Percentiles rank a stretch among this genome's conserved stretches.
Conservation (phyloP, 2,888 invertebrate species). For the Cerastis leucographa region DNA sequence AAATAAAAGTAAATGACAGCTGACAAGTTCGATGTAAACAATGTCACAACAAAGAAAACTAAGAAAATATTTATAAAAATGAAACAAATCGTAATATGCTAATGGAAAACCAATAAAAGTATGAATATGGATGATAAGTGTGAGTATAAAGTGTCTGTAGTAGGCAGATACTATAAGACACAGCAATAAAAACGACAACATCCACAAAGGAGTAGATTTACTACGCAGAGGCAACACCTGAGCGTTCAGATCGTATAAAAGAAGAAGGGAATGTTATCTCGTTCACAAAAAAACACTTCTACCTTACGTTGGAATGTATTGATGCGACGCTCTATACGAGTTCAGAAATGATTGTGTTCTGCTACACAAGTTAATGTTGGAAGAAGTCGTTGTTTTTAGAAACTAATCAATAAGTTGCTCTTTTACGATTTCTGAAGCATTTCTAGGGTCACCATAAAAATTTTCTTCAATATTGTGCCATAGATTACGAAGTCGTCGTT, state of each 20-base stretch:
- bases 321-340: conserved; percentile 44
- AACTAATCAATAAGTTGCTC: background rate
- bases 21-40: too few relatives aligned
- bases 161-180: too few relatives aligned
- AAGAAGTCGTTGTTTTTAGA: conserved; percentile 7
- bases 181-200: conserved; percentile 33
- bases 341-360: conserved; percentile 46
- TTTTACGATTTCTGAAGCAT: conserved; percentile 11
- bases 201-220: conserved; percentile 45
- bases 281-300: conserved; percentile 47
- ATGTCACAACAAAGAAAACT: too few relatives aligned
- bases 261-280: conserved; percentile 44
- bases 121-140: too few relatives aligned
- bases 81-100: too few relatives aligned
- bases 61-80: too few relatives aligned
- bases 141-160: too few relatives aligned
- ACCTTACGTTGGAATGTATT: conserved; percentile 56
- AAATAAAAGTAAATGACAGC: too few relatives aligned
- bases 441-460: background rate
- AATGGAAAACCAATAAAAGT: too few relatives aligned
- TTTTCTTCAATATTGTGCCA: conserved; percentile 7
- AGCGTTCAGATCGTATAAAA: conserved; percentile 48
- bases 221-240: conserved; percentile 34
- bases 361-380: conserved; percentile 47
- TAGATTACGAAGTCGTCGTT: conserved; percentile 11